Evolutionary conservation across 2,113 vertebrate genomes (phyloP).

Genomic region (Neogobius melanostomus): DNA sequence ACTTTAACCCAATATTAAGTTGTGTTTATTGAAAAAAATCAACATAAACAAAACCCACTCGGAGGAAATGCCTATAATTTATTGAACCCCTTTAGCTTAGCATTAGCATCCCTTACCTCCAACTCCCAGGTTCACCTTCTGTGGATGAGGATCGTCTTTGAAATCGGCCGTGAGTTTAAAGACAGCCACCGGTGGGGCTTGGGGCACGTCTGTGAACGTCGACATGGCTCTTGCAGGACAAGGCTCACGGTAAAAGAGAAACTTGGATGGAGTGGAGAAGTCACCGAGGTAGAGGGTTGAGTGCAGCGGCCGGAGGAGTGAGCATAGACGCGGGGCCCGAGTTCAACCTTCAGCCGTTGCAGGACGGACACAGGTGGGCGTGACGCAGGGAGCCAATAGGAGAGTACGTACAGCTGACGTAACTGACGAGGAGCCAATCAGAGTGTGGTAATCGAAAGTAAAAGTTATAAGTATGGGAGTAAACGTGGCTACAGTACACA

Average conservation of each 20-base stretch:
- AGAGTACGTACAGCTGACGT: slow-evolving; percentile 5
- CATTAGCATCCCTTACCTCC: slow-evolving; percentile 83
- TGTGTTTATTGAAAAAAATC: neutral
- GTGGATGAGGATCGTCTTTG: slow-evolving; percentile 82
- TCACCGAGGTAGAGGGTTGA: neutral
- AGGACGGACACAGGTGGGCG: neutral
- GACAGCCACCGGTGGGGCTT: slow-evolving; percentile 85
- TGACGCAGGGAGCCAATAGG: slow-evolving; percentile 41
- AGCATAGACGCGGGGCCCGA: neutral
- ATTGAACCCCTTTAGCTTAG: neutral
- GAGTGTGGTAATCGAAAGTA: neutral
- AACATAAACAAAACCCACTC: neutral
- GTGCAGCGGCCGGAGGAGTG: neutral
- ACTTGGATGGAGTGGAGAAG: neutral
- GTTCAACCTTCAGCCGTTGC: slow-evolving; percentile 61
- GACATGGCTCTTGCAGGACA: slow-evolving; percentile 64
- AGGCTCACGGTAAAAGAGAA: neutral
- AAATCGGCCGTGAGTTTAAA: slow-evolving; percentile 93
- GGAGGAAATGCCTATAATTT: neutral
- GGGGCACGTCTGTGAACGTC: slow-evolving; percentile 84
- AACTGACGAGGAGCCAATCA: slow-evolving; percentile 29
- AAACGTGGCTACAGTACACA: too few species aligned
- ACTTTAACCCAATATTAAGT: neutral
- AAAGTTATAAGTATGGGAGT: too few species aligned
- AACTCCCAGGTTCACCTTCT: slow-evolving; percentile 94